Percentiles rank a stretch among this genome's conserved stretches.
Conservation (phyloP, 2,888 invertebrate species). For the Parasteatoda lunata region DNA sequence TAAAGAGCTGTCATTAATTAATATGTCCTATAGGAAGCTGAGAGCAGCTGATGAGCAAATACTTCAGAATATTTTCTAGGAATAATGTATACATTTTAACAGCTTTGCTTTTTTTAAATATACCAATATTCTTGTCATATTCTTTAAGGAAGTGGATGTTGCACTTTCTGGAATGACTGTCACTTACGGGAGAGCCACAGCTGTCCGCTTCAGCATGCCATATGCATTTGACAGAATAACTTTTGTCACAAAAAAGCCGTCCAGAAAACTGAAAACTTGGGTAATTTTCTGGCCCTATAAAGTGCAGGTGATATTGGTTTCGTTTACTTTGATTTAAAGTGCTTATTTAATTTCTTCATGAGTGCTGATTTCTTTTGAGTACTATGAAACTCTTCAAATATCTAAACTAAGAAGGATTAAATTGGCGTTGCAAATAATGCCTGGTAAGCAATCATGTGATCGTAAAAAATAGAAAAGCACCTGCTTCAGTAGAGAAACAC, state of each 20-base stretch:
- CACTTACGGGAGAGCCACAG: constrained; percentile 26
- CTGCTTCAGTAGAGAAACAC: too few species aligned
- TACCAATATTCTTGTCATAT: background rate
- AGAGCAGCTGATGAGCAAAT: too few species aligned
- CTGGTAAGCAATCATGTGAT: too few species aligned
- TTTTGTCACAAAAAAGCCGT: constrained; percentile 51
- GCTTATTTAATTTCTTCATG: background rate
- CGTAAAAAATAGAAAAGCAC: too few species aligned
- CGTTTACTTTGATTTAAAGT: background rate
- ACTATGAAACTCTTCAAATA: too few species aligned
- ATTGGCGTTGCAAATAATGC: too few species aligned
- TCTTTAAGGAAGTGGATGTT: constrained; percentile 55
- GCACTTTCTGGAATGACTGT: constrained; percentile 66
- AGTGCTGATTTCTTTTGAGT: too few species aligned
- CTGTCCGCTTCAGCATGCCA: constrained; percentile 51
- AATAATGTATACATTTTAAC: too few species aligned
- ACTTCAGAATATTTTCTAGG: too few species aligned
- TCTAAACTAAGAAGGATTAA: too few species aligned
- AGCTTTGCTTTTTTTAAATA: background rate
- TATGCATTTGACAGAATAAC: constrained; percentile 56
- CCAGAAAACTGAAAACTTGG: constrained; percentile 51
- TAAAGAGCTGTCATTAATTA: too few species aligned
- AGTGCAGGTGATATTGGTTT: constrained; percentile 20
- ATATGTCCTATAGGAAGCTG: too few species aligned
- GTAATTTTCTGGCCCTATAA: constrained; percentile 64